Base-by-base conservation (phyloP, 2,888 invertebrate genomes). In the Dascillus cervinus region DNA sequence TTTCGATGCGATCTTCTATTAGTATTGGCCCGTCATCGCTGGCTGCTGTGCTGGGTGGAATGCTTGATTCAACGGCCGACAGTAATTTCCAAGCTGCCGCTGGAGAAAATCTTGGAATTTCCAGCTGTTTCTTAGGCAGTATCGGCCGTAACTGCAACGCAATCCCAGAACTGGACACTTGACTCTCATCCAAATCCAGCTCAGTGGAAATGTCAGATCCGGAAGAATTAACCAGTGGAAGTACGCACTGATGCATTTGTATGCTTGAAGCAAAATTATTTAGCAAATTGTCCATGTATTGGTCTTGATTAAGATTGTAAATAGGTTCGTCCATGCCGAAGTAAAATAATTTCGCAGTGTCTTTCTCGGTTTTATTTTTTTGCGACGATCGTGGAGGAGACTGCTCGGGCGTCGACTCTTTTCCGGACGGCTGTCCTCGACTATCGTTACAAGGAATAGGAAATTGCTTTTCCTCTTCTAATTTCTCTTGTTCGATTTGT, bases 51-150 rank as follows among this genome's bases (percentile, higher is more conserved):
- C 51, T 53, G 8, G 43, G 37, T 4, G 49, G 36, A 5, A 49
- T 49, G 28, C 51, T 57, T 1, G 74, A 68, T 44, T 81, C 80
- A 13, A 79, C 55, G 1, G 71, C 67, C 3, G 79, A 77, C 3
- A 85, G 69, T 26, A 82, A 75, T 39, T 81, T 72, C 89, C 89
- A 89, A 0, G 88, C 88, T 0, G 84, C 79, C 0, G 82, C 77
- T 0, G 89, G 88, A 2, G 86, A 87, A 65, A 89, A 89, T 34
- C 83, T 66, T 0, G 87, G 84, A 29, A 84, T 77, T 42, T 82
- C 78, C 13, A 80, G 69, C 51, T 80, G 81, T 43, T 85, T 81
- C 55, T 84, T 82, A 1, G 88, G 88, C 41, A 88, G 56, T 1
- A 82, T 86, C 0, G 88, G 87, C 0, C 86, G 72, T 33, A 88